Evolutionary conservation across 1,140 invertebrate species (phyloP), one percentile per base, ranked within the genome.

Genomic region (Philaenus spumarius): DNA sequence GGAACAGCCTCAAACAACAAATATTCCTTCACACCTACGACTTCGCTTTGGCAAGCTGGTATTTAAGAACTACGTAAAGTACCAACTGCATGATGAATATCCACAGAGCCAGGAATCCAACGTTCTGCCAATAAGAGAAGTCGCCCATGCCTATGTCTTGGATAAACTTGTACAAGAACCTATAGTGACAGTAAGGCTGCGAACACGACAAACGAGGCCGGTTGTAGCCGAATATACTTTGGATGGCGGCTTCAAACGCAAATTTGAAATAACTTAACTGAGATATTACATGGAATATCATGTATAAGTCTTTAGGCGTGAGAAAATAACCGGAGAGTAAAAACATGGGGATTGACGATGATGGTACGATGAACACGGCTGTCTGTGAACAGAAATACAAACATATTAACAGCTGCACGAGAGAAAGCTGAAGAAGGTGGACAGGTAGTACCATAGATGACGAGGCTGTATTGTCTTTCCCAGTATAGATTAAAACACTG

Each of bases 281-380:
- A 20, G 85, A 82, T 4, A 93, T 72, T 62, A 83, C 83, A 45
- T 81, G 78, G 48, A 94, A 73, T 64, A 86, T 90, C 1, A 69
- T 64, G 0, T 87, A 82, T 50, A 93, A 80, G 56, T 90, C 89
- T 12, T 78, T 73, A 66, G 92, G 80, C 47, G 85, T 86, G 14
- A 93, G 80, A 69, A 93, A 93, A 72, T 92, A 94, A 37, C 90
- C 90, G 0, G 84, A 83, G 68, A 88, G 93, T 48, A 94, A 77
- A 40, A 93, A 71, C 71, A 94, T 85, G n/a, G 87, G 90, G 66
- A 90, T 92, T 40, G 85, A 83, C 3, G 80, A 77, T 1, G 88
- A 82, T 26, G 90, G 89, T 47, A 91, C 87, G 35, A 93, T 73
- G 68, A 92, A 93, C 14, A 89, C 80, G 5, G 87, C 88, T 51